Conservation (phyloP, 2,888 invertebrate genomes). For the Lamellibrachia satsuma region DNA sequence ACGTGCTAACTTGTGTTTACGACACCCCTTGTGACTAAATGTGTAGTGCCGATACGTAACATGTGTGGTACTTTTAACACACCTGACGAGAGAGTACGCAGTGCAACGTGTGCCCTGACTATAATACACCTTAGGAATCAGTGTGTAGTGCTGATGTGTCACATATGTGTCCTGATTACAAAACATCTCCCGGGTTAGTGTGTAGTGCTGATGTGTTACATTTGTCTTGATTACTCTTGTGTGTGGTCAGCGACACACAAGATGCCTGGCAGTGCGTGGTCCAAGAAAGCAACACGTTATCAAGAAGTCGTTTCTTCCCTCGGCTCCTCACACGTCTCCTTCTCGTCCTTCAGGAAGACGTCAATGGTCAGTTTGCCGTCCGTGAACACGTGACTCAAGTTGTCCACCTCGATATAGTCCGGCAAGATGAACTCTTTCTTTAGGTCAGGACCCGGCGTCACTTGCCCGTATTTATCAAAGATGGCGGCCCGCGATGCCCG, state of each 20-base stretch:
- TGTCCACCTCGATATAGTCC: conserved; percentile 40
- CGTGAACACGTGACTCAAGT: conserved; percentile 37
- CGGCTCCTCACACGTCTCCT: conserved; percentile 36
- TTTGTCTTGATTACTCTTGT: neutral
- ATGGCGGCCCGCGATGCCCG: conserved; percentile 40
- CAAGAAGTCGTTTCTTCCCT: conserved; percentile 33
- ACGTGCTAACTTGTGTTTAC: neutral
- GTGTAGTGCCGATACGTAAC: neutral
- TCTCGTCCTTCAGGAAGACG: conserved; percentile 40
- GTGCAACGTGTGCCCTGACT: neutral
- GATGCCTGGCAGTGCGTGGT: neutral
- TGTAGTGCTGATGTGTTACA: neutral
- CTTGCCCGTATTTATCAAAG: conserved; percentile 40
- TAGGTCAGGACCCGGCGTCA: conserved; percentile 36
- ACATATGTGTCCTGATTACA: no score
- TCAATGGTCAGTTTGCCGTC: conserved; percentile 43
- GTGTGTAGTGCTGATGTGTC: no score
- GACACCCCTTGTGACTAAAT: neutral
- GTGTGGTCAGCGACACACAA: neutral
- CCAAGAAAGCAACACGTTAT: neutral
- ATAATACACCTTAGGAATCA: neutral
- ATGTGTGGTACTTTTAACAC: neutral
- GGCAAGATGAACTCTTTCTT: conserved; percentile 43
- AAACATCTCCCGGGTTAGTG: no score
- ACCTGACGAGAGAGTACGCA: neutral